Conservation (phyloP, 1,140 invertebrate genomes). For the Trichomalopsis sarcophagae region DNA sequence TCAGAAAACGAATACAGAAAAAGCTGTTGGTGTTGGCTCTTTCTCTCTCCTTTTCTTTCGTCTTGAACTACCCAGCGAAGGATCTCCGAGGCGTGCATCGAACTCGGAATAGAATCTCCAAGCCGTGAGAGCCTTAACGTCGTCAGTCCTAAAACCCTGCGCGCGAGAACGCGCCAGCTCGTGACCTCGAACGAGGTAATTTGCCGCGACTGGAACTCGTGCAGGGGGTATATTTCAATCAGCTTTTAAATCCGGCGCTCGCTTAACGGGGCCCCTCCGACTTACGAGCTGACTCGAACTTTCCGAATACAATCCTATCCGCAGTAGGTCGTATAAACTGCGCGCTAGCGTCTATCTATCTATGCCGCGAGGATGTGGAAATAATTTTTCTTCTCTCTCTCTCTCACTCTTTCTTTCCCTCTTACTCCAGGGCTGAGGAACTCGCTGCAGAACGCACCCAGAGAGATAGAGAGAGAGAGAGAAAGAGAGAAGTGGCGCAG, state of each 20-base stretch:
- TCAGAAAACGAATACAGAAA: too few species aligned
- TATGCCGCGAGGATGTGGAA: background rate
- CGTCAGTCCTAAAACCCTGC: conserved; percentile 18
- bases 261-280: background rate
- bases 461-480: too few species aligned
- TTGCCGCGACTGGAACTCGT: background rate
- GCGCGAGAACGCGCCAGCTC: conserved; percentile 2
- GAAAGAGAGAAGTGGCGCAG: too few species aligned
- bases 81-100: background rate
- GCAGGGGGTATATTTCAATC: conserved; percentile 39
- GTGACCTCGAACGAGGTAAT: conserved; percentile 38
- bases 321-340: background rate
- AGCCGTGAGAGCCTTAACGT: background rate
- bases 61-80: background rate
- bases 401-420: background rate
- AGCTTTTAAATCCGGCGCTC: conserved; percentile 18
- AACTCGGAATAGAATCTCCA: background rate
- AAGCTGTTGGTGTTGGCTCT: too few species aligned
- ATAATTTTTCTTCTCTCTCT: background rate
- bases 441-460: background rate
- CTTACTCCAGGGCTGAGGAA: background rate
- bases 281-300: conserved; percentile 3
- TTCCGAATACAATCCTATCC: background rate
- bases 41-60: background rate
- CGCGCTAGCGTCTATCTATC: background rate